Evolutionary conservation across 2,113 vertebrate species (phyloP).

Genomic region (Psophia crepitans): DNA sequence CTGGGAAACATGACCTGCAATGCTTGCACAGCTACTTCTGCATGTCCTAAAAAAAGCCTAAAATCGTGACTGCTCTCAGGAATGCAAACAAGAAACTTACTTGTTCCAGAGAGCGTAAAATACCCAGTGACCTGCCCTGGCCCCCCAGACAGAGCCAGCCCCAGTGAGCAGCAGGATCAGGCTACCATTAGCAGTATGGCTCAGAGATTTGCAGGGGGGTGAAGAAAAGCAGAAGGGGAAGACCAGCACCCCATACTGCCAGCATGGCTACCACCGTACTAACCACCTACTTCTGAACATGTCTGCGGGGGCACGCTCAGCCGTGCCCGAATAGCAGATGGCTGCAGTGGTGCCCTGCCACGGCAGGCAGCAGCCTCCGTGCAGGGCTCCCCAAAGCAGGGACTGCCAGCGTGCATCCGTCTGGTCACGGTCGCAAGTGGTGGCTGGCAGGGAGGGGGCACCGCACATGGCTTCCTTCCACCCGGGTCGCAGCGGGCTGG

Average conservation of each 20-base stretch:
- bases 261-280: not conserved
- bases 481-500: fast-evolving
- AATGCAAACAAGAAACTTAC: not conserved
- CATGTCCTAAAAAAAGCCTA: fast-evolving
- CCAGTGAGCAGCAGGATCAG: not conserved
- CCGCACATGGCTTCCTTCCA: not conserved
- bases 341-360: not conserved
- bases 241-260: not conserved
- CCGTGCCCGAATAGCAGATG: not conserved
- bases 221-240: not conserved
- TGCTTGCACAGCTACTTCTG: not conserved
- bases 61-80: not conserved
- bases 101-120: not conserved
- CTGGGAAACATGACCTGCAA: not conserved
- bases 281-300: not conserved
- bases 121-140: not conserved
- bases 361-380: fast-evolving
- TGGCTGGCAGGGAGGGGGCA: not conserved
- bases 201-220: not conserved
- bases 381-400: not conserved
- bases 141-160: fast-evolving
- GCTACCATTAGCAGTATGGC: not conserved
- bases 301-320: not conserved
- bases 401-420: fast-evolving
- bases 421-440: fast-evolving